phyloP scores from a whole-genome alignment of 2,797 vertebrate species.

The Spatula clypeata region DNA sequence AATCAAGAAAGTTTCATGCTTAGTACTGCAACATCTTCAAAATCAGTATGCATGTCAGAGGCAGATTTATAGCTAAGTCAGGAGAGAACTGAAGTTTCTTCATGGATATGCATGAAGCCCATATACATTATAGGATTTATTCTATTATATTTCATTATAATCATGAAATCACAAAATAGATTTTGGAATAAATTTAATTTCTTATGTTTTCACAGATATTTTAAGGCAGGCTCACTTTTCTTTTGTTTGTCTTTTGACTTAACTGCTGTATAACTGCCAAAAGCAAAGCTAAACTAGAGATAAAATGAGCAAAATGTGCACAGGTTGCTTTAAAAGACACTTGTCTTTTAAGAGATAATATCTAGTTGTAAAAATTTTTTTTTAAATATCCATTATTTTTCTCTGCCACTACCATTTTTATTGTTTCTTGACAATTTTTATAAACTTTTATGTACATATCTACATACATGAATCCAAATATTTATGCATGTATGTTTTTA shows the following conservation, averaged over 20 bases:
- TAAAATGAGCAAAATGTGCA: background rate
- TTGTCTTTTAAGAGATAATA: too few relatives aligned
- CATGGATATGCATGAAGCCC: background rate
- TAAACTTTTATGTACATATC: background rate
- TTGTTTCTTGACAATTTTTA: background rate
- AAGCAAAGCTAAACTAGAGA: background rate
- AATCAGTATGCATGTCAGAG: slow-evolving; percentile 11
- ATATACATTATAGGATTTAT: background rate
- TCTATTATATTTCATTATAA: background rate
- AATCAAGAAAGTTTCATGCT: slow-evolving; percentile 1
- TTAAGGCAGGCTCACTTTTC: background rate
- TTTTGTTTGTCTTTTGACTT: background rate
- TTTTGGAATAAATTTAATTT: background rate
- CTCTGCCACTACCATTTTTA: background rate
- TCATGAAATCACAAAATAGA: background rate
- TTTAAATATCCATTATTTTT: background rate
- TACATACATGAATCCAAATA: background rate
- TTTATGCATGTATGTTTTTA: background rate
- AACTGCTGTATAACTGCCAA: background rate
- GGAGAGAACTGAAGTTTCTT: background rate
- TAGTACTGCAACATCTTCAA: slow-evolving; percentile 5
- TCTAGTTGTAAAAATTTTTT: background rate
- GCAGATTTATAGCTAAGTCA: background rate
- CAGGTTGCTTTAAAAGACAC: background rate
- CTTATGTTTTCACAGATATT: background rate